These are phyloP conservation scores for Cariama cristata DNA, from an alignment of 2,113 vertebrate species.

Conservation along the genomic window DNA sequence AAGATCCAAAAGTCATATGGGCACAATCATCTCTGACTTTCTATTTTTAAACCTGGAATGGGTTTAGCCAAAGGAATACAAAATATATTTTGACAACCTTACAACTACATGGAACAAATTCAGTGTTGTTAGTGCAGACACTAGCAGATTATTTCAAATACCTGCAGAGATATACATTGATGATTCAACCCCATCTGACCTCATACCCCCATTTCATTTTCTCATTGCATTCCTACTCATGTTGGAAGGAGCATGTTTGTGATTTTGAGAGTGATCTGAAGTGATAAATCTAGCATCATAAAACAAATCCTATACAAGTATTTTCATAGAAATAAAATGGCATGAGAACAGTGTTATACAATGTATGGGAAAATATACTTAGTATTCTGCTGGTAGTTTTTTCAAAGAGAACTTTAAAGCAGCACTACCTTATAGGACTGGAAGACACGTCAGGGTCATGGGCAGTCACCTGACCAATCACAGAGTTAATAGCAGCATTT, in stretches of 20 bases:
- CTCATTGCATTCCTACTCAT: neutral
- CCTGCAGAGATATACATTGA: neutral
- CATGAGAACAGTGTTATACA: neutral
- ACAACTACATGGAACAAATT: conserved; percentile 20
- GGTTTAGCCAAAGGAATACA: neutral
- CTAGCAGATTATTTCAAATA: conserved; percentile 41
- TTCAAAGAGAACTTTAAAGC: neutral
- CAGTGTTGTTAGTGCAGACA: neutral
- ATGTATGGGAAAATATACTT: neutral
- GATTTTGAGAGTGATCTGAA: neutral
- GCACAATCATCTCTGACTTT: neutral
- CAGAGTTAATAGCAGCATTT: conserved; percentile 89
- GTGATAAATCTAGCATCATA: neutral
- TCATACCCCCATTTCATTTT: neutral
- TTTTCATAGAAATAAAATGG: neutral
- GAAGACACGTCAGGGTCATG: conserved; percentile 87
- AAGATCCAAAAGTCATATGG: neutral
- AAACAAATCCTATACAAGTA: neutral
- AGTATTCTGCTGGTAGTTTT: neutral
- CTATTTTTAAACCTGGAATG: neutral
- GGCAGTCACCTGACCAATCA: conserved; percentile 90
- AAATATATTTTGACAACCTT: conserved; percentile 5
- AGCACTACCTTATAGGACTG: conserved; percentile 90
- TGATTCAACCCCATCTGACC: neutral
- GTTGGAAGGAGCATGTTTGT: neutral